Evolutionary conservation across 2,888 invertebrate species (phyloP), one percentile per base, ranked within the genome.

Genomic region (Metopia argyrocephala): DNA sequence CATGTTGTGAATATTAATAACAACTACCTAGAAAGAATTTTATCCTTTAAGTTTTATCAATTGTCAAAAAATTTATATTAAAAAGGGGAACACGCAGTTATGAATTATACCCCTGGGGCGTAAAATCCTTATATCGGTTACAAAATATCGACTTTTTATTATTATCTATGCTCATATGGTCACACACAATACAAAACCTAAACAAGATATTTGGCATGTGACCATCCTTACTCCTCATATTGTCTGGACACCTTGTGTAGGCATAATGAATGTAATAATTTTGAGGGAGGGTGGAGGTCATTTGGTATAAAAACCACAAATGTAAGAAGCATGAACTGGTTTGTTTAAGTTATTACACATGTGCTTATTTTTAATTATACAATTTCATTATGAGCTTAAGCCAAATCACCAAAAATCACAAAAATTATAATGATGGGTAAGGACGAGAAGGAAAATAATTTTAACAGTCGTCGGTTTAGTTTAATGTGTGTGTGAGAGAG

Each of bases 341-440:
- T 56, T 78, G 73, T 46, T 76, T 76, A 73, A 73, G 56, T 75
- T 84, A 84, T 84, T 87, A 87, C 87, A 87, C 86, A 87, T 86
- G 80, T 83, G 88, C 86, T 87, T 88, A 88, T 88, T 88, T 87
- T 87, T 88, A 88, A 88, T 88, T 88, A 88, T 85, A 85, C 87
- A 87, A 83, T 75, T 83, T 84, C 79, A 83, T 81, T 76, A 65
- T n/a, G 48, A 18, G 76, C 76, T 65, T 59, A 74, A 68, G 45
- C 15, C 48, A 76, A 70, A 73, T 79, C 54, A 66, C 54, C 31
- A 61, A 38, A 38, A 38, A 12, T 9, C 6, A 38, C 15, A 3
- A 38, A 12, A 15, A 15, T 3, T 3, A 31, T 3, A 38, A 38
- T 18, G 18, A 18, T 56, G 56, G 27, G 9, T 18, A 23, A 15